Evolutionary conservation across 2,797 vertebrate species (phyloP).

Genomic region (Psittacula derbiana): DNA sequence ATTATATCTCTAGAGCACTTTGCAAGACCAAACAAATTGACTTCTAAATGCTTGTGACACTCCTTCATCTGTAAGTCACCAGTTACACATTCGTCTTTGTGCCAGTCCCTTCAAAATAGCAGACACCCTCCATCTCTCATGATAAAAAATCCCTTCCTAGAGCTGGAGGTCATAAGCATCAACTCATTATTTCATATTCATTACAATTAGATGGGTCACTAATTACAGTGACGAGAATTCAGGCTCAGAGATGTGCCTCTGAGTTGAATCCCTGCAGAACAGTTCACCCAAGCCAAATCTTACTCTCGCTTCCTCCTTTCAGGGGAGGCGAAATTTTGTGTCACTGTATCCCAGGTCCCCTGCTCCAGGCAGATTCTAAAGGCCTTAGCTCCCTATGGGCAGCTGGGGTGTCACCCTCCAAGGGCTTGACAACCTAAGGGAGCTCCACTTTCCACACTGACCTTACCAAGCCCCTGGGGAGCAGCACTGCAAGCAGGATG

Average conservation of each 20-base stretch:
- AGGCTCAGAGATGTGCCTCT: background rate
- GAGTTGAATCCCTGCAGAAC: background rate
- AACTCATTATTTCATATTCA: background rate
- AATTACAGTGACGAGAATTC: background rate
- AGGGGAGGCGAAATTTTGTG: accelerated
- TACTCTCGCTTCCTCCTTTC: background rate
- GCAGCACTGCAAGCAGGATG: background rate
- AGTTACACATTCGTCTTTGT: background rate
- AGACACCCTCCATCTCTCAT: background rate
- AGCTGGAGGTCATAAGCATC: background rate
- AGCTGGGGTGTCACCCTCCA: accelerated
- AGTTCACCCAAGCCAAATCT: background rate
- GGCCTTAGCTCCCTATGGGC: background rate
- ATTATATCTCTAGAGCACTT: background rate
- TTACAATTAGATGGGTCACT: background rate
- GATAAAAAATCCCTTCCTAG: background rate
- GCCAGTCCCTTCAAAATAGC: background rate
- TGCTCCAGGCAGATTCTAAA: background rate
- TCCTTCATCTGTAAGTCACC: background rate
- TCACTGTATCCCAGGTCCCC: background rate
- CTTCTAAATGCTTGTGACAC: background rate
- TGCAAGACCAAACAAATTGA: background rate
- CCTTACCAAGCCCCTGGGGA: background rate
- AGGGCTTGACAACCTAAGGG: accelerated
- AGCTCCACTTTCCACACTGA: background rate